Percentiles rank a stretch among this genome's conserved stretches.
Evolutionary conservation across 1,140 invertebrate species (phyloP).

Genomic region (Schlechtendalia chinensis): DNA sequence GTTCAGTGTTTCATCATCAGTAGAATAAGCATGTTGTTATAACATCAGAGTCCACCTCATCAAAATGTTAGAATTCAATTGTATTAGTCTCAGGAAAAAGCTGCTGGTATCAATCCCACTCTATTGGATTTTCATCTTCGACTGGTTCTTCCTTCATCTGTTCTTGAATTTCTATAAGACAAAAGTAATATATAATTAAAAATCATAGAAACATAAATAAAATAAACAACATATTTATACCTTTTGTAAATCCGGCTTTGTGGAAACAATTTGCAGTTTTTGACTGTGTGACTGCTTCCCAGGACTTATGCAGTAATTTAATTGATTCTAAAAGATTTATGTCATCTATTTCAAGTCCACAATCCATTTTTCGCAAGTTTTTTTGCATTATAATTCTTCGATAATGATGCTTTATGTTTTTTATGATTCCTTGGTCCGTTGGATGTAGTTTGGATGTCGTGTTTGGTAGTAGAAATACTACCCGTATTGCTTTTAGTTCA

Average conservation of each 20-base stretch:
- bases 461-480: slow-evolving; percentile 58
- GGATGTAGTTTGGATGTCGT: slow-evolving; percentile 59
- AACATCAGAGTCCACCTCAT: background rate
- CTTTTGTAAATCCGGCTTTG: background rate
- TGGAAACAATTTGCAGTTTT: too few relatives aligned
- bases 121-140: too few relatives aligned
- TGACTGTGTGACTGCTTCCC: background rate
- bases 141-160: background rate
- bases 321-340: slow-evolving; percentile 6
- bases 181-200: background rate
- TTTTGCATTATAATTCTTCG: slow-evolving; percentile 38
- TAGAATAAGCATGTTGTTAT: slow-evolving; percentile 15
- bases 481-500: slow-evolving; percentile 51
- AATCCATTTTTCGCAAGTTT: slow-evolving; percentile 12
- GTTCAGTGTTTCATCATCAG: slow-evolving; percentile 10
- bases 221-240: slow-evolving; percentile 3
- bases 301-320: slow-evolving; percentile 16
- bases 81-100: slow-evolving; percentile 17
- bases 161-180: background rate
- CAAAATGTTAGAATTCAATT: slow-evolving; percentile 9
- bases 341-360: background rate
- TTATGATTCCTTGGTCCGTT: slow-evolving; percentile 59
- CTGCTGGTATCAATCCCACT: slow-evolving; percentile 10
- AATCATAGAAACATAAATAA: slow-evolving; percentile 6
- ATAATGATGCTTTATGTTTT: slow-evolving; percentile 55